Evolutionary conservation across 2,888 invertebrate species (phyloP).

Genomic region (Drosophila nigritarsus): DNA sequence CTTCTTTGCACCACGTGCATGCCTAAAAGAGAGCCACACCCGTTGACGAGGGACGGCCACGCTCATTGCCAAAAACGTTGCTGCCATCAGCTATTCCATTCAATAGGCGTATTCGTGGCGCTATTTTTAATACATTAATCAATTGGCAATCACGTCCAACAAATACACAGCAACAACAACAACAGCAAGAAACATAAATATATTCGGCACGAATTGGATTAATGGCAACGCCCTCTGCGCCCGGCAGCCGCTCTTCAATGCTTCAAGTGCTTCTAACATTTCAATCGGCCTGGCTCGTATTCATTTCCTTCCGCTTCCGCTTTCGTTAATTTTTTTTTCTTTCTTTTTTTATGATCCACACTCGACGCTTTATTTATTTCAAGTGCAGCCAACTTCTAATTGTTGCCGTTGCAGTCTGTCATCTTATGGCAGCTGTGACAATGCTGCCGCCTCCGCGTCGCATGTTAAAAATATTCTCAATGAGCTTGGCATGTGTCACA

Average conservation of each 20-base stretch:
- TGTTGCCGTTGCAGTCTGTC: conserved; percentile 9
- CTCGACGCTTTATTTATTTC: conserved; percentile 54
- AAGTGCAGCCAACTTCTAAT: conserved; percentile 56
- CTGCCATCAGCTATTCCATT: conserved; percentile 42
- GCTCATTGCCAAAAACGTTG: conserved; percentile 46
- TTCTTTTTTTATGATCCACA: conserved; percentile 22
- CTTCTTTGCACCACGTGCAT: not conserved
- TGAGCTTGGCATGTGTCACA: conserved; percentile 76
- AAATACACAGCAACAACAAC: conserved; percentile 9
- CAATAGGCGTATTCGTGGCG: conserved; percentile 45
- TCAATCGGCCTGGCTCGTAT: conserved; percentile 28
- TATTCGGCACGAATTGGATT: conserved; percentile 32
- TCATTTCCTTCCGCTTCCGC: conserved; percentile 72
- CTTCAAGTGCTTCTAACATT: conserved; percentile 33
- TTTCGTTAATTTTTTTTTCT: conserved; percentile 31
- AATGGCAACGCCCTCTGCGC: conserved; percentile 34
- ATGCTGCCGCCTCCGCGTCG: conserved; percentile 32
- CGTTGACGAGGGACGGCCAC: conserved; percentile 11
- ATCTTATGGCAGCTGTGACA: conserved; percentile 44
- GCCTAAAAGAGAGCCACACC: conserved; percentile 11
- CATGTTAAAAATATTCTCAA: conserved; percentile 70
- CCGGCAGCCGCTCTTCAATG: conserved; percentile 21
- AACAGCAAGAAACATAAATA: not conserved
- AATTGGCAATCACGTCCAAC: conserved; percentile 64
- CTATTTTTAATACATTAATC: conserved; percentile 73